These are phyloP conservation scores for Phataginus tricuspis DNA, from an alignment of 2,797 vertebrate genomes.

Conservation along the genomic window DNA sequence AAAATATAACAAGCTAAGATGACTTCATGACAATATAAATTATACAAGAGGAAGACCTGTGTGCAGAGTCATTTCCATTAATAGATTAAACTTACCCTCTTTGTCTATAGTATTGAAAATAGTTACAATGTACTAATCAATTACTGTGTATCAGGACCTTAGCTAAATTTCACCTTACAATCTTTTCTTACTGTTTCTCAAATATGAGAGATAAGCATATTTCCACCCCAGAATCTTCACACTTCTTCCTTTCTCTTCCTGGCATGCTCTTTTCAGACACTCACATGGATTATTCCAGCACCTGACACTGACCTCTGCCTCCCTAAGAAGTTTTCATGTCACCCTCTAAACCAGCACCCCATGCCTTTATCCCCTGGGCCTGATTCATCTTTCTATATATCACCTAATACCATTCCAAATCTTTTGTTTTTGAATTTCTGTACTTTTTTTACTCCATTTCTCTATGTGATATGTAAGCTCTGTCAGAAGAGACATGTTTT, in stretches of 20 bases:
- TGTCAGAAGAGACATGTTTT: not conserved
- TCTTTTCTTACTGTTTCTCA: not conserved
- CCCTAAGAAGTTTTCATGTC: not conserved
- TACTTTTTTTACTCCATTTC: not conserved
- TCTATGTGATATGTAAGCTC: not conserved
- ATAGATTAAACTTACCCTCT: not conserved
- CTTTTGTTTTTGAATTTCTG: not conserved
- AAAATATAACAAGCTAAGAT: not conserved
- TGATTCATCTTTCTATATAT: not conserved
- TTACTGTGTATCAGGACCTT: not conserved
- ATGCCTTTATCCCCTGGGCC: not conserved
- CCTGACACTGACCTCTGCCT: not conserved
- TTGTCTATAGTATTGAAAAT: not conserved
- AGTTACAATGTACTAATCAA: not conserved
- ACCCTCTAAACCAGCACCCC: not conserved
- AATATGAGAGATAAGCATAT: not conserved
- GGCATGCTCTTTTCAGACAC: not conserved
- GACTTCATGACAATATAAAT: not conserved
- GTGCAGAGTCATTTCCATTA: not conserved
- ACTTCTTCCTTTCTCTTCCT: not conserved
- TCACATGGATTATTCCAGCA: not conserved
- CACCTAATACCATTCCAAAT: not conserved
- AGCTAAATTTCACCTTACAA: not conserved
- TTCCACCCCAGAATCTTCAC: not conserved
- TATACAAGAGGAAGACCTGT: not conserved